Evolutionary conservation across 2,888 invertebrate species (phyloP).

Genomic region (Lepidonotus clava): DNA sequence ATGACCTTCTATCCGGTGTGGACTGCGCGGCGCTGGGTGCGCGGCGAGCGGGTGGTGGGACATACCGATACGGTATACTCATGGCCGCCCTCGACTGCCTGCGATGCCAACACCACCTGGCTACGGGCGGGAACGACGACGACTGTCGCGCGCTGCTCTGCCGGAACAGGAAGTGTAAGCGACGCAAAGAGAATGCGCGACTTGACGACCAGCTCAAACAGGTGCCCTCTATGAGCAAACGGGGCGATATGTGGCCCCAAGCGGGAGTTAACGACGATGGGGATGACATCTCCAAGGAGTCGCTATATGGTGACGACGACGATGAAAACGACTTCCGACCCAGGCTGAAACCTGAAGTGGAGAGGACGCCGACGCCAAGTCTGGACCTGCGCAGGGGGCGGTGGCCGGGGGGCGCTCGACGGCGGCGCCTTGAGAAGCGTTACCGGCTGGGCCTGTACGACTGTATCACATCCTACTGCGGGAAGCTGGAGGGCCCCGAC

Average conservation of each 20-base stretch:
- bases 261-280: not conserved
- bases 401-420: not conserved
- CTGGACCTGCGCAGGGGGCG: not conserved
- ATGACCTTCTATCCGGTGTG: not conserved
- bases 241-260: no score
- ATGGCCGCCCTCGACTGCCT: not conserved
- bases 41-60: not conserved
- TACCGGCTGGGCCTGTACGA: conserved; percentile 53
- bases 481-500: conserved; percentile 33
- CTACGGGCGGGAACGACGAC: not conserved
- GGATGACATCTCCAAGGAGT: no score
- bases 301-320: no score
- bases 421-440: conserved; percentile 14
- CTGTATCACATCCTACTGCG: conserved; percentile 54
- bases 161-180: not conserved
- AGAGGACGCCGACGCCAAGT: not conserved
- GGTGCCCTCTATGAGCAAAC: no score
- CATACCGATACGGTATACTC: not conserved
- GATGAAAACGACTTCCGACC: no score
- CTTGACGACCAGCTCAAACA: no score
- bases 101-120: conserved; percentile 4
- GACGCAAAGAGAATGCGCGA: no score
- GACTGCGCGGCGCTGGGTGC: not conserved
- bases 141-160: not conserved
- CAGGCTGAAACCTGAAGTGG: not conserved